phyloP scores from a whole-genome alignment of 2,888 invertebrate genomes.

The Emmelina monodactyla region DNA sequence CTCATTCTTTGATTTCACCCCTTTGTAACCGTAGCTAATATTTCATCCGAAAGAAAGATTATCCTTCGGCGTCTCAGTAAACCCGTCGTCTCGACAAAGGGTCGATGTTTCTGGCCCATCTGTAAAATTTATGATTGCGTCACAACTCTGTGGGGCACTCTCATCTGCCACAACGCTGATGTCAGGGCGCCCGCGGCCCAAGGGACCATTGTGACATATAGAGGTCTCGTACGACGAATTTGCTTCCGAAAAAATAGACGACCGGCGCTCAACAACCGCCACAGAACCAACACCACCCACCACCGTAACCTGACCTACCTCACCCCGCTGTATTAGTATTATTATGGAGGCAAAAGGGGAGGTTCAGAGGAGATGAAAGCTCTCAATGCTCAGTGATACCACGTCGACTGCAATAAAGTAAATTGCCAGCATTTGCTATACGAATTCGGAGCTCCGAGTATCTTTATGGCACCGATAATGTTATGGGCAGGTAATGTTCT shows the following conservation, averaged over 20 bases:
- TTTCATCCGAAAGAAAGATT: conserved; percentile 25
- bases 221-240: conserved; percentile 50
- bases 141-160: conserved; percentile 20
- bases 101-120: conserved; percentile 17
- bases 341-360: neutral
- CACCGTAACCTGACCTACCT: conserved; percentile 22
- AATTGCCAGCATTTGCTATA: conserved; percentile 60
- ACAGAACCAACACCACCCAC: conserved; percentile 31
- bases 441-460: conserved; percentile 49
- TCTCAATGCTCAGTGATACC: conserved; percentile 25
- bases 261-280: conserved; percentile 32
- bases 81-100: conserved; percentile 6
- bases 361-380: neutral
- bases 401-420: conserved; percentile 54
- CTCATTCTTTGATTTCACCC: too few relatives aligned
- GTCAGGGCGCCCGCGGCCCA: conserved; percentile 22
- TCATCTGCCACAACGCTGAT: conserved; percentile 23
- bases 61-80: neutral
- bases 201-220: conserved; percentile 49
- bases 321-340: neutral
- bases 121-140: conserved; percentile 25
- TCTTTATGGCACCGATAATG: conserved; percentile 59
- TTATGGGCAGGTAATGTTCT: conserved; percentile 60
- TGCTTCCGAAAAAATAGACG: conserved; percentile 47
- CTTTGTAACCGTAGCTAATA: conserved; percentile 20